Evolutionary conservation across 37 sponge, comb jelly and placozoan genomes (phyloP).

Genomic region (Ephydatia muelleri): DNA sequence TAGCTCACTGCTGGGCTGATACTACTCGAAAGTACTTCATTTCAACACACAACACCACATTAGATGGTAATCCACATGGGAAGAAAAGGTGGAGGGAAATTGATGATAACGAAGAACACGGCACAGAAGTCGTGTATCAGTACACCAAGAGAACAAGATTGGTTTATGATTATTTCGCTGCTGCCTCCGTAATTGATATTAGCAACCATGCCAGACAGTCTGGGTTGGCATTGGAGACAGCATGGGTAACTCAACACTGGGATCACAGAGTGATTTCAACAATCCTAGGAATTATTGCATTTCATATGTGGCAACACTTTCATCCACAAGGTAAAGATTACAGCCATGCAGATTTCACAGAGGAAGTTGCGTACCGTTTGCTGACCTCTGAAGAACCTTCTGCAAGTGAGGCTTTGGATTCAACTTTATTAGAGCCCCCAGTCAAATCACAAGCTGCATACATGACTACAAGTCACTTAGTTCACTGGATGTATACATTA

Average conservation of each 20-base stretch:
- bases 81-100: neutral
- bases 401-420: neutral
- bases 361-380: neutral
- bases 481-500: neutral
- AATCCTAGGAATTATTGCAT: neutral
- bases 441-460: neutral
- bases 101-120: neutral
- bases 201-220: neutral
- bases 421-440: too few species aligned
- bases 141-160: neutral
- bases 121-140: neutral
- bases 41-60: neutral
- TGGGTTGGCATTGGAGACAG: neutral
- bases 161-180: neutral
- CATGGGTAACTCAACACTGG: neutral
- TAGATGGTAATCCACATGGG: neutral
- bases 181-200: neutral
- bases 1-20: slow-evolving; percentile 1
- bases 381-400: neutral
- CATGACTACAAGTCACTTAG: neutral
- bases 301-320: neutral
- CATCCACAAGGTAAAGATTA: neutral
- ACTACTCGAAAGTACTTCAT: neutral
- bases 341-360: neutral
- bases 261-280: neutral